These are phyloP conservation scores for Pseudopipra pipra DNA, from an alignment of 2,113 vertebrate genomes.

Conservation along the genomic window DNA sequence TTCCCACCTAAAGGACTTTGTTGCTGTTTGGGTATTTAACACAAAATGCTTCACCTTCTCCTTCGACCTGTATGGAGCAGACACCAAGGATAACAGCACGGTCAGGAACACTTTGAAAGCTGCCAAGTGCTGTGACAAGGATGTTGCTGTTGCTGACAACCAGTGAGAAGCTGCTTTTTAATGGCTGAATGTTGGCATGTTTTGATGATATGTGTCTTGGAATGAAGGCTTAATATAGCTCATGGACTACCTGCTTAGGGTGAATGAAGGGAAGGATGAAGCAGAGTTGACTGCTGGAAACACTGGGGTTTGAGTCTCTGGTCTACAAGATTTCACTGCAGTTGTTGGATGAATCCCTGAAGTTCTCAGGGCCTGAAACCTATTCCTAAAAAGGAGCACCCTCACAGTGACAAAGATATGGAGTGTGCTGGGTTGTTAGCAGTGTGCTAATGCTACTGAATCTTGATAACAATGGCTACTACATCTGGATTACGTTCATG, in stretches of 20 bases:
- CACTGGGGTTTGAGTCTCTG: not conserved
- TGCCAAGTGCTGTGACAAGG: not conserved
- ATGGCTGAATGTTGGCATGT: not conserved
- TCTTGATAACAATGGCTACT: accelerated
- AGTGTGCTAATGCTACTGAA: not conserved
- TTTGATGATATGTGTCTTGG: not conserved
- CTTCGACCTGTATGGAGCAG: not conserved
- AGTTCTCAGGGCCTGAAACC: not conserved
- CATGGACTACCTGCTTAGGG: not conserved
- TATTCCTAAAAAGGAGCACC: not conserved
- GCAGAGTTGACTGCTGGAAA: not conserved
- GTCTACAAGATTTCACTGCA: not conserved
- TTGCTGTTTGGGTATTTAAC: not conserved
- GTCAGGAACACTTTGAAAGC: not conserved
- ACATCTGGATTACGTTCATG: not conserved
- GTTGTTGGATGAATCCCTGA: not conserved
- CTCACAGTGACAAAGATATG: accelerated
- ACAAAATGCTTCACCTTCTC: not conserved
- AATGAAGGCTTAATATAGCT: not conserved
- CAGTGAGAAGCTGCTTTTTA: not conserved
- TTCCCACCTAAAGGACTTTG: not conserved
- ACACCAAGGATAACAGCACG: not conserved
- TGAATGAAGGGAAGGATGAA: not conserved
- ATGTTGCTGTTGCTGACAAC: not conserved
- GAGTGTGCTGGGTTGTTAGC: not conserved